phyloP scores from a whole-genome alignment of 2,113 vertebrate species.

The Erpornis zantholeuca region DNA sequence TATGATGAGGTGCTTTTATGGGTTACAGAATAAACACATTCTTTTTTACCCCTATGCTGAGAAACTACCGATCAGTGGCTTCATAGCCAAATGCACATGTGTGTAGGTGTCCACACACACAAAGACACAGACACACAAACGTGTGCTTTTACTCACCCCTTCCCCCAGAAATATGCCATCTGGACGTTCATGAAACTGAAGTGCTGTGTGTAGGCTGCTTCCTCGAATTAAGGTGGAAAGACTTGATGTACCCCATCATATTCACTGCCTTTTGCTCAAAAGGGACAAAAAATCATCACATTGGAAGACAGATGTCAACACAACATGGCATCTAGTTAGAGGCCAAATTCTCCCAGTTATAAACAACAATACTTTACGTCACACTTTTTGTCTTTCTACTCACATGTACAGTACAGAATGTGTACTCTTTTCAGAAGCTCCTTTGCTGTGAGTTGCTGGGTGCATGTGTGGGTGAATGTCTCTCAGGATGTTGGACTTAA shows the following conservation, averaged over 20 bases:
- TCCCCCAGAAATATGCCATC: neutral
- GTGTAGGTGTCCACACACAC: neutral
- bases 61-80: neutral
- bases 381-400: neutral
- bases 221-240: neutral
- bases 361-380: neutral
- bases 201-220: neutral
- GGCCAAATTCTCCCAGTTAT: neutral
- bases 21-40: neutral
- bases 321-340: neutral
- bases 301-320: neutral
- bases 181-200: neutral
- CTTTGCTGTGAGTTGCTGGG: neutral
- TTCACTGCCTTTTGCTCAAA: neutral
- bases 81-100: neutral
- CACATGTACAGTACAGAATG: neutral
- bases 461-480: neutral
- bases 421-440: neutral
- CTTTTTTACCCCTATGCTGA: neutral
- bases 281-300: neutral
- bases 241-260: neutral
- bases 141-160: neutral
- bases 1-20: neutral
- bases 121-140: neutral
- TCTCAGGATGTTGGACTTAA: slow-evolving; percentile 34